phyloP scores from a whole-genome alignment of 2,888 invertebrate species.

The Amiota communis region DNA sequence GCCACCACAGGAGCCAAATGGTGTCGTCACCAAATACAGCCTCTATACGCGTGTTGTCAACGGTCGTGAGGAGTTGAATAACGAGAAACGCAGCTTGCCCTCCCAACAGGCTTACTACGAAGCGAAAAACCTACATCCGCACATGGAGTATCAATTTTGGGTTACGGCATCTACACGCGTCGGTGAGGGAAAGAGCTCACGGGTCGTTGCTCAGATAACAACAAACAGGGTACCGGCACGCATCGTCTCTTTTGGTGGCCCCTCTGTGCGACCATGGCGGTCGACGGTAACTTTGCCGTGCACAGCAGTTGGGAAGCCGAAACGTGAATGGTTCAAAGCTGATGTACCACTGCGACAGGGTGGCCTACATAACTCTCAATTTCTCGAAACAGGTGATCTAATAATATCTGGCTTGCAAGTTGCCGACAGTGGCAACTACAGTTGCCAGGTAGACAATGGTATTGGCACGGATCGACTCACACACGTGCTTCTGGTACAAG shows the following conservation, averaged over 20 bases:
- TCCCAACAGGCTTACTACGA: constrained; percentile 80
- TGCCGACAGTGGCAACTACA: constrained; percentile 81
- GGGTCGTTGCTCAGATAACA: constrained; percentile 80
- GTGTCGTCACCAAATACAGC: constrained; percentile 83
- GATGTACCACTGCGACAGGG: constrained; percentile 77
- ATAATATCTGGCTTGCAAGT: constrained; percentile 79
- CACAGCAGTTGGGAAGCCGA: constrained; percentile 79
- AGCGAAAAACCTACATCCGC: constrained; percentile 79
- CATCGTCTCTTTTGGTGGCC: constrained; percentile 82
- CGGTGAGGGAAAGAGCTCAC: constrained; percentile 84
- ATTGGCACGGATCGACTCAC: constrained; percentile 80
- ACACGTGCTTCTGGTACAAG: constrained; percentile 81
- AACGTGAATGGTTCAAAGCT: constrained; percentile 79
- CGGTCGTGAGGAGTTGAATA: constrained; percentile 80
- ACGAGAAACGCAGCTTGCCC: constrained; percentile 79
- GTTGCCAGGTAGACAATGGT: constrained; percentile 81
- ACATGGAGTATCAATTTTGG: constrained; percentile 85
- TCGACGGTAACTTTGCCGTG: constrained; percentile 79
- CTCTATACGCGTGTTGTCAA: constrained; percentile 81
- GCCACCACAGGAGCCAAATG: constrained; percentile 83
- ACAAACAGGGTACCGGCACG: constrained; percentile 80
- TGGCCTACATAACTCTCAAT: constrained; percentile 77
- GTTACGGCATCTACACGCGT: constrained; percentile 84
- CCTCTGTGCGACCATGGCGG: constrained; percentile 80
- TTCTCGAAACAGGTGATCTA: constrained; percentile 79